Base-by-base conservation (phyloP, 2,888 invertebrate genomes). In the Zhengitettix transpicula region DNA sequence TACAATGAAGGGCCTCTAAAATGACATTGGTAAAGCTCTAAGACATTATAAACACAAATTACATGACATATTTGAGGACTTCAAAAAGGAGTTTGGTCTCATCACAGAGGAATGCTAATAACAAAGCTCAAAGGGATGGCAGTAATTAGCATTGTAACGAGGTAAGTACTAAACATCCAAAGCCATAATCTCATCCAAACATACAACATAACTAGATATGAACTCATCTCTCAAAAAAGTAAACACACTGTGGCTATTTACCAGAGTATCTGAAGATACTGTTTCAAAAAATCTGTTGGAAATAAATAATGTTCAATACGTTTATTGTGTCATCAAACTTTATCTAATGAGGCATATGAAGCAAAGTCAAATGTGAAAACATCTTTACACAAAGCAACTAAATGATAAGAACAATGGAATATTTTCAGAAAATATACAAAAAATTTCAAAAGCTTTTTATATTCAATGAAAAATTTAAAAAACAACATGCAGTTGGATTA, bases 381-480 rank as follows among this genome's bases (percentile, higher is more conserved):
- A 65, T 51, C 73, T 67, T 56, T 73, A 72, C 8, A 52, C 7
- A 58, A 60, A 56, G 40, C 10, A 40, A 11, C 28, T n/a, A 47
- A 28, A n/a, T 42, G 9, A 15, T 10, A 44, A 56, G 17, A 15
- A 12, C 8, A 41, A 42, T 42, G 10, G 44, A 42, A 42, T 42
- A 42, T 42, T 42, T 42, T 42, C 44, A 42, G 12, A 11, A 42
- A 42, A 42, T 42, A 42, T 42, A 42, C 12, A 42, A 42, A 42
- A 42, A 42, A 42, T 11, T 42, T 42, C 44, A 42, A 42, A 42
- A 42, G 10, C 44, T 10, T 42, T 42, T 12, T 11, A 42, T 12
- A 42, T 11, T 12, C 44, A 42, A 11, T 42, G 44, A 10, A 42
- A 11, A 10, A 42, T 42, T 12, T 42, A 42, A 42, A 42, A 42